Percentiles rank a stretch among this genome's conserved stretches.
Evolutionary conservation across 1,140 invertebrate species (phyloP).

Genomic region (Phymorhynchus buccinoides): DNA sequence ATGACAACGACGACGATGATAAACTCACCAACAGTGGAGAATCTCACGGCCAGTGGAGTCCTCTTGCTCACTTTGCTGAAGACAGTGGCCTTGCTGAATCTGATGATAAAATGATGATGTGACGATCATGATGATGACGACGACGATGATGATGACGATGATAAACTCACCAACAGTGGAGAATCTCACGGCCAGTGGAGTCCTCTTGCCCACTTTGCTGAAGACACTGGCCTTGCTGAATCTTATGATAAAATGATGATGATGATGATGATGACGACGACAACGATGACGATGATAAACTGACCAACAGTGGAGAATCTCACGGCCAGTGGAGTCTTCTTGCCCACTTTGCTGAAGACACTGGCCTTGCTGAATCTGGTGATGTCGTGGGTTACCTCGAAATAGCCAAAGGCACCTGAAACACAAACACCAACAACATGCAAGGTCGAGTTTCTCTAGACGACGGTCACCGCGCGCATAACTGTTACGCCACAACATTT

Average conservation of each 20-base stretch:
- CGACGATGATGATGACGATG: no score
- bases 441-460: no score
- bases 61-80: conserved; percentile 89
- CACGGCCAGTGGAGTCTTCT: conserved; percentile 86
- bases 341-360: conserved; percentile 87
- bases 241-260: no score
- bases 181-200: conserved; percentile 86
- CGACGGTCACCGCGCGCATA: no score
- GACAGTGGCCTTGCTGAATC: conserved; percentile 87
- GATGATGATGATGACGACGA: no score
- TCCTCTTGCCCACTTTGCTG: conserved; percentile 86
- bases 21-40: conserved; percentile 85
- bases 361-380: conserved; percentile 87
- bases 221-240: conserved; percentile 89
- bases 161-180: conserved; percentile 85
- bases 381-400: conserved; percentile 95
- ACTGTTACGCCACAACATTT: no score
- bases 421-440: no score
- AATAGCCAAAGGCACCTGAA: conserved; percentile 95
- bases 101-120: no score
- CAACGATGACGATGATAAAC: no score
- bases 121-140: no score
- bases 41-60: conserved; percentile 86
- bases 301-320: conserved; percentile 87
- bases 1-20: no score